Base-by-base conservation (phyloP, 2,113 vertebrate genomes). In the Pipra filicauda region DNA sequence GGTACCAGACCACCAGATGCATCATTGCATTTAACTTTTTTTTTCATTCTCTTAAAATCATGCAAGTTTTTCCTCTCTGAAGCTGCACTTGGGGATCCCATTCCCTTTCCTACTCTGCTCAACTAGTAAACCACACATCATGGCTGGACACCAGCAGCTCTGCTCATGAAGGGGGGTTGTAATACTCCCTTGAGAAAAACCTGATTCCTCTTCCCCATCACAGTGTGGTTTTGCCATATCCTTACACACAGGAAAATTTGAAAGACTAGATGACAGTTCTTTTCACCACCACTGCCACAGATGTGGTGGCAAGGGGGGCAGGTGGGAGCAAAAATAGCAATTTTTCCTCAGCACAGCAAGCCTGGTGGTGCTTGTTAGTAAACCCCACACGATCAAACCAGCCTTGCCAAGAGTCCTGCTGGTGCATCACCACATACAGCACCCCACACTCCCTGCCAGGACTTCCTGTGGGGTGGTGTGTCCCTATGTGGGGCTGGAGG, bases 371-470 rank as follows among this genome's bases (percentile, higher is more conserved):
- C 16, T 43, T 37, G 35, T 39, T 58, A 8, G 31, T 46, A 49
- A 88, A 61, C 5, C 17, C 59, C 41, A 51, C 15, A 9, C 0
- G 2, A 80, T 10, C 15, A 64, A 77, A 58, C 19, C 43, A 69
- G 35, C 18, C 37, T 64, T 41, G 28, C n/a, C 3, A 0, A 14
- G 9, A 41, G 21, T 24, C 15, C 24, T 58, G 5, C 17, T 52
- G 72, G 24, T 14, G 24, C n/a, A 24, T 52, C 3, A 0, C 11
- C 27, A 24, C n/a, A 15, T 0, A 8, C 0, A 5, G 17, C 2
- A 0, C 30, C 27, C 26, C 17, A 8, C 7, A 0, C 15, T n/a
- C 33, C 27, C 57, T 35, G 18, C 24, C 30, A 72, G 33, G 13
- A 22, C 17, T 44, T 14, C 2, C 78, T 46, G 27, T 8, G 31